A percentile compares a stretch with the other conserved stretches of the same genome.
Conservation (phyloP, 2,888 invertebrate genomes). For the Tigriopus californicus region DNA sequence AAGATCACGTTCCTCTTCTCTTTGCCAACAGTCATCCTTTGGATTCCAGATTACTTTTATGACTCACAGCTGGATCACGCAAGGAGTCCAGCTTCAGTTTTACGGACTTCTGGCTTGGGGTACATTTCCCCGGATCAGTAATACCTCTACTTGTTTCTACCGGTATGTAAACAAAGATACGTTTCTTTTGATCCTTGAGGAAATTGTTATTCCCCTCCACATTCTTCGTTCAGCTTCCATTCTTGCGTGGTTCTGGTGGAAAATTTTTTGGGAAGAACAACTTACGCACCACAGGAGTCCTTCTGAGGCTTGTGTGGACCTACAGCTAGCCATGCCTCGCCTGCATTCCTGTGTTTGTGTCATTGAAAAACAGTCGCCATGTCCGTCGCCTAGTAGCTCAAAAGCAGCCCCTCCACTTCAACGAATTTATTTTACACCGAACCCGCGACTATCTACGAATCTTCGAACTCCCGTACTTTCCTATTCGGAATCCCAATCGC, state of each 20-base stretch:
- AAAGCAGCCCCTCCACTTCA: no score
- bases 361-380: no score
- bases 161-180: no score
- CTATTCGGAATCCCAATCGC: not conserved
- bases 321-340: constrained; percentile 4
- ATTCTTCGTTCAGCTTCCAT: constrained; percentile 29
- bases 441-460: not conserved
- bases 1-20: constrained; percentile 40
- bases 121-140: constrained; percentile 38
- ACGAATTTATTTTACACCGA: constrained; percentile 1
- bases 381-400: no score
- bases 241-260: constrained; percentile 38
- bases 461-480: not conserved
- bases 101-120: constrained; percentile 44
- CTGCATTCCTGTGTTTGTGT: no score
- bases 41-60: no score
- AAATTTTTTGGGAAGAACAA: constrained; percentile 35
- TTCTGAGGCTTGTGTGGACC: constrained; percentile 13
- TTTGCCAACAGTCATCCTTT: constrained; percentile 43
- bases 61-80: constrained; percentile 40
- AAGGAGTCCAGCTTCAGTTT: constrained; percentile 37
- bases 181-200: not conserved
- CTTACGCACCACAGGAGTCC: constrained; percentile 23
- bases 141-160: no score
- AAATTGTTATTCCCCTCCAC: no score